These are phyloP conservation scores for Sinohyriopsis cumingii DNA, from an alignment of 2,888 invertebrate genomes.

Conservation along the genomic window DNA sequence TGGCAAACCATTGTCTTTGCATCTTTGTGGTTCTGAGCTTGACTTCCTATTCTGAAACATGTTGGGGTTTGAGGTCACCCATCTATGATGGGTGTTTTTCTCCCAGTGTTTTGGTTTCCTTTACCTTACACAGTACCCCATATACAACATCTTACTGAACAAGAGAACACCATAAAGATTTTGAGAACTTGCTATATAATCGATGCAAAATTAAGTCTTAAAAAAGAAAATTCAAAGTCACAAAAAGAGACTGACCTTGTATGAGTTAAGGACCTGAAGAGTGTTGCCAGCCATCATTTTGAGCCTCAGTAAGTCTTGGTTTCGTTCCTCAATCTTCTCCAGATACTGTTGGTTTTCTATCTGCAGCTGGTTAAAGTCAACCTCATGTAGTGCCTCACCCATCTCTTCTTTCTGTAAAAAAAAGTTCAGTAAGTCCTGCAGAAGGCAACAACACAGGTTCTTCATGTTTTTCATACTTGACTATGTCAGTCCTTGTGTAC, in stretches of 20 bases:
- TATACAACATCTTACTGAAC: too few species aligned
- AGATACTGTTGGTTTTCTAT: slow-evolving; percentile 72
- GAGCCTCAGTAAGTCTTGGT: slow-evolving; percentile 69
- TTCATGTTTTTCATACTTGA: too few species aligned
- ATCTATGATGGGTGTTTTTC: too few species aligned
- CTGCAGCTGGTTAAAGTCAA: slow-evolving; percentile 72
- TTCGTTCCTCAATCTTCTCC: slow-evolving; percentile 72
- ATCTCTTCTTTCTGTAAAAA: slow-evolving; percentile 71
- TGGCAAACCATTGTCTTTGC: too few species aligned
- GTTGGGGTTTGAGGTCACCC: too few species aligned
- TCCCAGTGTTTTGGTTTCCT: too few species aligned
- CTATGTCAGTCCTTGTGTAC: too few species aligned
- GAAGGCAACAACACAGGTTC: neutral
- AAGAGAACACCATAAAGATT: too few species aligned
- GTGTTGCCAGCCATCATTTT: slow-evolving; percentile 71
- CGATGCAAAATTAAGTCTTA: neutral
- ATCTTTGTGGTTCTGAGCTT: too few species aligned
- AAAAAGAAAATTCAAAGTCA: neutral
- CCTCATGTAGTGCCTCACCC: slow-evolving; percentile 72
- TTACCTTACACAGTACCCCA: too few species aligned
- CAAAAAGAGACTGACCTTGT: slow-evolving; percentile 61
- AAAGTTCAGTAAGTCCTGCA: neutral
- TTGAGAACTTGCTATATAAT: too few species aligned
- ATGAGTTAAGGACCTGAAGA: slow-evolving; percentile 67
- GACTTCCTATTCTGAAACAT: too few species aligned